Conservation (phyloP, 1,140 invertebrate species). For the Linepithema humile region DNA sequence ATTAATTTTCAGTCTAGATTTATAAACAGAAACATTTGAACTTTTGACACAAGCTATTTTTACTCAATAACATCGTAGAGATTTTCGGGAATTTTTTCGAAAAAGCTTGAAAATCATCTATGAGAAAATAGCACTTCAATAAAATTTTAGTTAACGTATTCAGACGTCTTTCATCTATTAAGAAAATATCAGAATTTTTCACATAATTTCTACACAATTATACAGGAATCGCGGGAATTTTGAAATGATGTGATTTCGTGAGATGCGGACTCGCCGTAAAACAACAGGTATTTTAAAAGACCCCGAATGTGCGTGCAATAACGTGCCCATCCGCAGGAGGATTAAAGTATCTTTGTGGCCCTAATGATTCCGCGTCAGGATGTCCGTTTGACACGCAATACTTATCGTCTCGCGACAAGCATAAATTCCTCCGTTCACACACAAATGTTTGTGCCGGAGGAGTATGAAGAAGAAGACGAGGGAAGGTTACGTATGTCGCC, state of each 20-base stretch:
- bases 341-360: constrained; percentile 47
- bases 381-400: constrained; percentile 43
- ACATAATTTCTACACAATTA: background rate
- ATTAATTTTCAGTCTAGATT: background rate
- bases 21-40: background rate
- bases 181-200: background rate
- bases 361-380: constrained; percentile 47
- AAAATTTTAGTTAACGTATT: background rate
- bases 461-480: background rate
- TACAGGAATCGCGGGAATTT: background rate
- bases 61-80: background rate
- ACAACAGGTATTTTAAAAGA: constrained; percentile 26
- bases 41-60: background rate
- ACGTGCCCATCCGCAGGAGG: constrained; percentile 22
- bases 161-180: background rate
- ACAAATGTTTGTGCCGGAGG: constrained; percentile 23
- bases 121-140: background rate
- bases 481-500: constrained; percentile 1
- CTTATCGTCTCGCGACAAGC: constrained; percentile 49
- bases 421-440: constrained; percentile 8
- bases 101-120: background rate
- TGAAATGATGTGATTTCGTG: background rate
- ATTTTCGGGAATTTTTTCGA: background rate
- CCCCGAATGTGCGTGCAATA: constrained; percentile 22
- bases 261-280: background rate